Evolutionary conservation across 2,888 invertebrate genomes (phyloP), one percentile per base, ranked within the genome.

Genomic region (Junonia oenone): DNA sequence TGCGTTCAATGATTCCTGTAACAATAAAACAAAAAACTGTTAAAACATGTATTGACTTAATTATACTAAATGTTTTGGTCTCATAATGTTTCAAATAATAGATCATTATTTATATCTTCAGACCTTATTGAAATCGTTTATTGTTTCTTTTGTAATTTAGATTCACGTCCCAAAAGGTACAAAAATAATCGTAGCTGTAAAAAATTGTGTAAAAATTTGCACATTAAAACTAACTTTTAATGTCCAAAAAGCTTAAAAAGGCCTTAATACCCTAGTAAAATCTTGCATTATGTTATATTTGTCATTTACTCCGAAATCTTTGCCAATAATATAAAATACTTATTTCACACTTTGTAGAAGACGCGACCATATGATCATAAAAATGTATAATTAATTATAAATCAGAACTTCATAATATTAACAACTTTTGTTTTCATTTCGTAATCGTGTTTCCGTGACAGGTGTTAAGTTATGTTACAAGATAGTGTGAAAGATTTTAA

Each of bases 1-100:
- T n/a, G 82, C 75, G 63, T 83, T 89, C 11, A 91, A 74, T 64
- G 80, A 73, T 66, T 90, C 91, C 91, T 90, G 83, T 45, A 86
- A 86, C 75, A 79, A 84, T 55, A 58, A 38, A 58, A 29, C 46
- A 48, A 33, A 51, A n/a, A 48, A 56, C 56, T 54, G 19, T 37
- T 37, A 37, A n/a, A 33, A 33, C 4, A 0, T 33, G 11, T n/a
- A 33, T 4, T 2, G 11, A 9, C n/a, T 33, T n/a, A 33, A 3
- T 33, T 33, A 33, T n/a, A 33, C n/a, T n/a, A 33, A 33, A 33
- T 33, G 1, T 33, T 33, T 11, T 11, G n/a, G 11, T 11, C 11
- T n/a, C 11, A 33, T n/a, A n/a, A n/a, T 33, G n/a, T 33, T 33
- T 2, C n/a, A 33, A 33, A n/a, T 33, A 33, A 33, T 4, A 29